Base-by-base conservation (phyloP, 2,797 vertebrate species). In the Gorsachius magnificus region DNA sequence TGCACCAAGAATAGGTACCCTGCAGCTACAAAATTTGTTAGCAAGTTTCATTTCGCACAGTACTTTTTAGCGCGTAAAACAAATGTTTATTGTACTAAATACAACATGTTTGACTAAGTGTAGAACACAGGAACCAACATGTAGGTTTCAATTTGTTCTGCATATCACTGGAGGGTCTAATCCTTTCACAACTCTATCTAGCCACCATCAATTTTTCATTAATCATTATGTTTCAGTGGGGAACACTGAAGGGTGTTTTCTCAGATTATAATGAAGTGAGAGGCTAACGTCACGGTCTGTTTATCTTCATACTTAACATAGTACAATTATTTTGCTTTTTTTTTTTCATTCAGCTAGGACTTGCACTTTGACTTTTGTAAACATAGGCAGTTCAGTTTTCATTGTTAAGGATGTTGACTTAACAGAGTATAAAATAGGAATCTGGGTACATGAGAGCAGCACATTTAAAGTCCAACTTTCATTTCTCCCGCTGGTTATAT, bases 231-330 rank as follows among this genome's bases (percentile, higher is more conserved):
- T 96, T 96, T 97, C 92, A 97, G 84, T 91, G 74, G 66, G 71
- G 80, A 97, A 94, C 88, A 92, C 86, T 94, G 70, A 97, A 94
- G 87, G 80, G 74, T 94, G 89, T 95, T 97, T 96, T 94, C 93
- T 82, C 90, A 97, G 94, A 95, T 93, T 93, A 72, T 80, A 96
- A 90, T 41, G 56, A 96, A 95, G 57, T 92, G 78, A 89, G 93
- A 96, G 66, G 78, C 38, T 90, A 92, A 96, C 80, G 64, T 95
- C 91, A 97, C n/a, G 38, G 77, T 90, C 76, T 96, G 46, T 93
- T 97, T 96, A 91, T 96, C 94, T 96, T 96, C 83, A 94, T 89
- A 96, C 91, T 97, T 95, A 85, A 71, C 83, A 65, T 33, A 89
- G 53, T 72, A 63, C 91, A 94, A 94, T 88, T 87, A 87, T 95